phyloP scores from a whole-genome alignment of 2,797 vertebrate species.

The Gastrophryne carolinensis region DNA sequence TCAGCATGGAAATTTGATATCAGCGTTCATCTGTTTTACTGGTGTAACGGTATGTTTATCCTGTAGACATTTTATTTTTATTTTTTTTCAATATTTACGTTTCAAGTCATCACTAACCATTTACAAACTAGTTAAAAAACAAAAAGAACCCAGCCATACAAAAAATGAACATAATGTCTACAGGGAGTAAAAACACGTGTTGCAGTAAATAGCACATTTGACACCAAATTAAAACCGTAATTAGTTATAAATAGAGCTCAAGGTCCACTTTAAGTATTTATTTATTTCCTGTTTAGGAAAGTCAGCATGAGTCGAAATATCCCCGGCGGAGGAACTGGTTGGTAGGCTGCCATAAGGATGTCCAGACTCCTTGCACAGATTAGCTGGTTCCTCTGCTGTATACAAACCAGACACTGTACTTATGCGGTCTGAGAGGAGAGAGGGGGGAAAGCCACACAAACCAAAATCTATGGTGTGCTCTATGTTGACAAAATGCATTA shows the following conservation, averaged over 20 bases:
- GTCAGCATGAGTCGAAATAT: background rate
- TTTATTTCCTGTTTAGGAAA: background rate
- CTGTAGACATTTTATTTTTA: too few species aligned
- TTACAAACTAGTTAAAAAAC: background rate
- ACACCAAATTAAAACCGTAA: background rate
- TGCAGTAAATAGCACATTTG: background rate
- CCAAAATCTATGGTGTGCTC: constrained; percentile 22
- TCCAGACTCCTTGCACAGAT: background rate
- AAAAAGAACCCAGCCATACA: background rate
- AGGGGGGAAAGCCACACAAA: constrained; percentile 35
- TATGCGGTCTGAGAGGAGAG: constrained; percentile 28
- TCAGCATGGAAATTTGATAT: too few species aligned
- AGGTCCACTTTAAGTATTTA: background rate
- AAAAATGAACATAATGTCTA: too few species aligned
- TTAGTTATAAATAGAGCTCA: background rate
- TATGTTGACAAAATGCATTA: constrained; percentile 28
- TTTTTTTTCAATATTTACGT: too few species aligned
- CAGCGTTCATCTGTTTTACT: too few species aligned
- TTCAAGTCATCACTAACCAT: background rate
- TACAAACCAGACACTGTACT: constrained; percentile 25
- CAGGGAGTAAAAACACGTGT: too few species aligned
- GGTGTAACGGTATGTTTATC: too few species aligned
- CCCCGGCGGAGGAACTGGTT: background rate
- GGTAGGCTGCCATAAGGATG: background rate
- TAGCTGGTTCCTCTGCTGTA: constrained; percentile 1